Percentiles rank a stretch among this genome's conserved stretches.
Conservation (phyloP, 2,888 invertebrate species). For the Ephialtes manifestator region DNA sequence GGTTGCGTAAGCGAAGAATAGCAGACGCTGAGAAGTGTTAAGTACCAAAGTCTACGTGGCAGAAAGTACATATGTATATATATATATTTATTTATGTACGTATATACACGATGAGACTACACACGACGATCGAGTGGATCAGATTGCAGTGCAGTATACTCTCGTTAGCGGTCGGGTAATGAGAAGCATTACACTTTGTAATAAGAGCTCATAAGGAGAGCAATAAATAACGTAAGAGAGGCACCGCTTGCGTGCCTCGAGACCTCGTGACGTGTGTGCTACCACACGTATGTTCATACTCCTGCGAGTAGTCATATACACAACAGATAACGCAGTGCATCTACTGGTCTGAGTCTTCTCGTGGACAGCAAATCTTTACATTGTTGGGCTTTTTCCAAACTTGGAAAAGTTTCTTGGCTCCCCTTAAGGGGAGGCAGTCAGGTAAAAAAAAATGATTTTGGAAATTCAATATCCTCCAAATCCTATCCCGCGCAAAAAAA, state of each 20-base stretch:
- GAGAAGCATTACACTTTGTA: slow-evolving; percentile 69
- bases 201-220: slow-evolving; percentile 64
- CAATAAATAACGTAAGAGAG: slow-evolving; percentile 56
- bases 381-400: background rate
- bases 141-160: slow-evolving; percentile 55
- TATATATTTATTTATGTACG: background rate
- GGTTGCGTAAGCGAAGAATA: slow-evolving; percentile 33
- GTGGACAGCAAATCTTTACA: slow-evolving; percentile 42
- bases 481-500: too few species aligned
- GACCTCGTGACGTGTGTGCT: slow-evolving; percentile 25
- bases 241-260: slow-evolving; percentile 39
- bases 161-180: slow-evolving; percentile 67
- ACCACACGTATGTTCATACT: background rate
- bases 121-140: slow-evolving; percentile 55
- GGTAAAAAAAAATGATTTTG: too few species aligned
- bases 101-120: slow-evolving; percentile 1
- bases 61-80: slow-evolving; percentile 3
- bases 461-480: too few species aligned
- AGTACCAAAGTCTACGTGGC: slow-evolving; percentile 12
- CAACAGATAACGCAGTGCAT: slow-evolving; percentile 27
- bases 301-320: background rate
- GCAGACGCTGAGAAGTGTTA: slow-evolving; percentile 6
- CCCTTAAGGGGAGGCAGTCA: too few species aligned
- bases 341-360: slow-evolving; percentile 43
- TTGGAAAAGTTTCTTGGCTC: too few species aligned